A percentile compares a stretch with the other conserved stretches of the same genome.
These are phyloP conservation scores for Papilio glaucus DNA, from an alignment of 1,140 invertebrate species.

Conservation along the genomic window DNA sequence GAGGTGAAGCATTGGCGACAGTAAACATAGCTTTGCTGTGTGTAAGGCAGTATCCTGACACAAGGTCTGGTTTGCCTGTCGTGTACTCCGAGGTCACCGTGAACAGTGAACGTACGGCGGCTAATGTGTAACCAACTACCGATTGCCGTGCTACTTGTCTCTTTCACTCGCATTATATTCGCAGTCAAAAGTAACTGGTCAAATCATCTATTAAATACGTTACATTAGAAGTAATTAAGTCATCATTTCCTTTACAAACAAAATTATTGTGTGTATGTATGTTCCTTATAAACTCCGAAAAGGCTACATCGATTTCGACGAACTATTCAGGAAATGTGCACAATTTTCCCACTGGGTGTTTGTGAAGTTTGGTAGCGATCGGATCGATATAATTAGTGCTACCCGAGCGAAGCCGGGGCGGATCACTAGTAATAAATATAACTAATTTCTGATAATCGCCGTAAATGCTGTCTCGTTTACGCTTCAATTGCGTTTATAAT, in stretches of 20 bases:
- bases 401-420: no score
- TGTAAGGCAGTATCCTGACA: conserved; percentile 57
- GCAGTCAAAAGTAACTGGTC: conserved; percentile 17
- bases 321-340: no score
- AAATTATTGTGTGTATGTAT: no score
- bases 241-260: neutral
- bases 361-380: no score
- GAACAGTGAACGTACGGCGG: conserved; percentile 72
- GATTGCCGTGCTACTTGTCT: conserved; percentile 54
- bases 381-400: no score
- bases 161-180: conserved; percentile 48
- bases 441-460: neutral
- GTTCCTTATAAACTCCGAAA: no score
- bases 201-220: neutral
- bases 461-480: neutral
- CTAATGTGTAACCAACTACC: conserved; percentile 66
- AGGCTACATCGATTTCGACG: no score
- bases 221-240: neutral
- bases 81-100: conserved; percentile 65
- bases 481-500: conserved; percentile 1
- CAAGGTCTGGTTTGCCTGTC: conserved; percentile 68
- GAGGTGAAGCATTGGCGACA: conserved; percentile 42
- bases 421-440: neutral
- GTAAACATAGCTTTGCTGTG: conserved; percentile 46
- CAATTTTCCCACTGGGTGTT: no score